Percentiles rank a stretch among this genome's conserved stretches.
Conservation (phyloP, 2,888 invertebrate genomes). For the Ligdia adustata region DNA sequence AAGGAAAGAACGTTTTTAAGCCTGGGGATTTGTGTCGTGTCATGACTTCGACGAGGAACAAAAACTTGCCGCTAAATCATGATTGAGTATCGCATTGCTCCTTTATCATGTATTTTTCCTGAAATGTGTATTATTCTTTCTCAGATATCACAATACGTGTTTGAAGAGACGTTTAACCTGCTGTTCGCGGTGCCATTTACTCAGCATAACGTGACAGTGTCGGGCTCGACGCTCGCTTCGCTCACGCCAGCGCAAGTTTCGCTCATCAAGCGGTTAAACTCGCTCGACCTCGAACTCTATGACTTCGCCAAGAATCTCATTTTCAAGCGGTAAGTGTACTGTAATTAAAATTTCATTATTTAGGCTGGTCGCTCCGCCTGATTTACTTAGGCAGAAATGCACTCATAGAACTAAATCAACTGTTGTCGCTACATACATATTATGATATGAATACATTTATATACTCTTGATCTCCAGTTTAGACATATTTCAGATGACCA, state of each 20-base stretch:
- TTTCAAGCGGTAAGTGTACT: constrained; percentile 87
- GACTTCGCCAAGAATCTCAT: constrained; percentile 95
- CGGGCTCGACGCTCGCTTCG: constrained; percentile 91
- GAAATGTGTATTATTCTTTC: neutral
- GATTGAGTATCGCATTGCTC: too few species aligned
- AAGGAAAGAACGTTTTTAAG: neutral
- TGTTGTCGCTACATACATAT: too few species aligned
- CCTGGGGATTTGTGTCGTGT: neutral
- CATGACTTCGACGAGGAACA: too few species aligned
- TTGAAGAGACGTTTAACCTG: constrained; percentile 96
- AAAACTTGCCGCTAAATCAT: too few species aligned
- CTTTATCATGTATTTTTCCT: too few species aligned
- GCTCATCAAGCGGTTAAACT: constrained; percentile 91
- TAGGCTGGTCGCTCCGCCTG: too few species aligned
- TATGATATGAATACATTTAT: too few species aligned
- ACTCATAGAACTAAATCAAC: too few species aligned
- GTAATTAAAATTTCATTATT: too few species aligned
- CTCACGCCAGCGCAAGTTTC: constrained; percentile 90
- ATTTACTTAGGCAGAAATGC: too few species aligned
- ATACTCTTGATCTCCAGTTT: too few species aligned
- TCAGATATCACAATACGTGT: constrained; percentile 94
- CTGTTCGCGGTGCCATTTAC: constrained; percentile 95
- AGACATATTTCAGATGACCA: too few species aligned
- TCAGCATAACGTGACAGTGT: constrained; percentile 96
- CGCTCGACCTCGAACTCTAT: constrained; percentile 96